These are phyloP conservation scores for Rhingia rostrata DNA, from an alignment of 2,888 invertebrate genomes.

Conservation along the genomic window DNA sequence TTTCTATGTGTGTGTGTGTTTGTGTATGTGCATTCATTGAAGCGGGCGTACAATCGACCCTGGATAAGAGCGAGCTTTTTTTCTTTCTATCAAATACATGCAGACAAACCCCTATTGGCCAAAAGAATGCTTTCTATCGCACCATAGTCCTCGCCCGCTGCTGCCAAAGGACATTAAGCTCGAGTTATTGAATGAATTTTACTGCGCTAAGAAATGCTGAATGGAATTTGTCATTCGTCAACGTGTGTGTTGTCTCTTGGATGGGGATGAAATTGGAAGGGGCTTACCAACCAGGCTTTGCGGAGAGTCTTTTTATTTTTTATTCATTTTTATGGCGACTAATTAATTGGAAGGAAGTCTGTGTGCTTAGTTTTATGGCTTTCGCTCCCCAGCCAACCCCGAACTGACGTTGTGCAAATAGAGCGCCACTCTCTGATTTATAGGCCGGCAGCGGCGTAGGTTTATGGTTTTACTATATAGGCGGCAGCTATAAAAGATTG, in stretches of 20 bases:
- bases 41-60: constrained; percentile 47
- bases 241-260: neutral
- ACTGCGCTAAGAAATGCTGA: constrained; percentile 4
- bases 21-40: constrained; percentile 29
- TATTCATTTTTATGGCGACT: constrained; percentile 14
- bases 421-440: constrained; percentile 48
- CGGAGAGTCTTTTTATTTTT: constrained; percentile 29
- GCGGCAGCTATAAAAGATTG: constrained; percentile 50
- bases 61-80: neutral
- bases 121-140: too few relatives aligned
- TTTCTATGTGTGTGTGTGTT: neutral
- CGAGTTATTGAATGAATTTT: constrained; percentile 56
- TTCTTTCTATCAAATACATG: constrained; percentile 14
- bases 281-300: neutral
- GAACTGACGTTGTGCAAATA: constrained; percentile 22
- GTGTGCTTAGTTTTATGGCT: constrained; percentile 36
- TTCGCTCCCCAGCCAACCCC: neutral
- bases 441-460: constrained; percentile 24
- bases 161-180: constrained; percentile 36
- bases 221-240: constrained; percentile 30
- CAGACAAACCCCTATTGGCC: neutral
- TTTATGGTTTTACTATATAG: constrained; percentile 40
- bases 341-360: constrained; percentile 63
- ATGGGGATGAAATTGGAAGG: neutral
- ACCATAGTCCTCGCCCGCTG: too few relatives aligned